Percentiles rank a stretch among this genome's conserved stretches.
Conservation (phyloP, 2,797 vertebrate species). For the Acanthis flammea region DNA sequence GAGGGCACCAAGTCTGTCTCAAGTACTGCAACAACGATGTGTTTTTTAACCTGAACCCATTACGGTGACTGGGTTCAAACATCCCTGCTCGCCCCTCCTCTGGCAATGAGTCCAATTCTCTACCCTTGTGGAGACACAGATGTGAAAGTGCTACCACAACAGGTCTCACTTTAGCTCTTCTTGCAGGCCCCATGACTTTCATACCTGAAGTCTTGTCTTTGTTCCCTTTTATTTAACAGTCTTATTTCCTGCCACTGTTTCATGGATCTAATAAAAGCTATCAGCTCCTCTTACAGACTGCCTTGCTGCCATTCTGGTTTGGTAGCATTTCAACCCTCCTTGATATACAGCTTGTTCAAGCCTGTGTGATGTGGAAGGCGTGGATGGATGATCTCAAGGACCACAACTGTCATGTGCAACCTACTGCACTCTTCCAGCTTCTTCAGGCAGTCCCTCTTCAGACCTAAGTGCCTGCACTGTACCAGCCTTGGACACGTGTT, state of each 20-base stretch:
- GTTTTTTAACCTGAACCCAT: constrained; percentile 43
- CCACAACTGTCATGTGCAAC: accelerated
- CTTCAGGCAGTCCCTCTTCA: not conserved
- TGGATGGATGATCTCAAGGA: not conserved
- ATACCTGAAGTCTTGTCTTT: not conserved
- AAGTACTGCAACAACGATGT: not conserved
- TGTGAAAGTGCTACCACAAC: accelerated
- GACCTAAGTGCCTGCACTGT: not conserved
- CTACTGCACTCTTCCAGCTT: not conserved
- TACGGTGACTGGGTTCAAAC: constrained; percentile 2
- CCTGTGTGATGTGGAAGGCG: not conserved
- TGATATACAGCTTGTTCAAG: not conserved
- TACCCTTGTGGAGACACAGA: accelerated
- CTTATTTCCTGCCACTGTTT: not conserved
- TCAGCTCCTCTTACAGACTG: not conserved
- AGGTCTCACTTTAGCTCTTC: not conserved
- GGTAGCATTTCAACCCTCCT: not conserved
- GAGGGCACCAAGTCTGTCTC: not conserved
- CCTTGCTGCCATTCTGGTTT: not conserved
- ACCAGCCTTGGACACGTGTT: accelerated
- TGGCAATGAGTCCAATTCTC: not conserved
- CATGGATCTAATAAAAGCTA: not conserved
- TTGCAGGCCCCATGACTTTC: not conserved
- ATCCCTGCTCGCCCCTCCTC: not conserved
- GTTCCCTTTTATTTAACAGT: not conserved